Base-by-base conservation (phyloP, 2,888 invertebrate genomes). In the Parnassius glacialis region DNA sequence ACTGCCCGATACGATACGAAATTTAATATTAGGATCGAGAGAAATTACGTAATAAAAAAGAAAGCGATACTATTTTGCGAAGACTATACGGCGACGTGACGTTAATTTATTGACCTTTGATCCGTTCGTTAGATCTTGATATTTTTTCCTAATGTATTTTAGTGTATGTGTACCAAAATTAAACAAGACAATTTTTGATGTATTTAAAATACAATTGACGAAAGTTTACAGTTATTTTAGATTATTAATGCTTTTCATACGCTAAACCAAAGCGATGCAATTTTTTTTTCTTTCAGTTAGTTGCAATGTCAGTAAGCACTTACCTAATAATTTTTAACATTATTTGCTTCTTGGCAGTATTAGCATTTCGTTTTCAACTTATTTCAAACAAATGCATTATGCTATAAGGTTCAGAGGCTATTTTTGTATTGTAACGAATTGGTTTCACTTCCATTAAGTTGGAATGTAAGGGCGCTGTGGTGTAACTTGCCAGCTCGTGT, bases 91-190 rank as follows among this genome's bases (percentile, higher is more conserved):
- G 71, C 70, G 69, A 71, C 72, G 73, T 71, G 70, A 75, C 73
- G 74, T 81, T 77, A 78, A 78, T 73, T 74, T 76, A 74, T 76
- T 75, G 76, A 77, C 74, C 77, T 75, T 76, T 71, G 73, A 76
- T 84, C 82, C 79, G 75, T 80, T 85, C 80, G 83, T 78, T 45
- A 45, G 12, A 12, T 83, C 77, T 80, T 79, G 79, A 78, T 77
- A 71, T 78, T 76, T 84, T 83, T 74, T 76, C 80, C 81, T 79
- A 81, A 81, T 79, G 71, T 85, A 87, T 80, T 81, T 84, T 85
- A 83, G 76, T 70, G 79, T 82, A 80, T 78, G 76, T 70, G 79
- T 82, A 80, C 78, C 79, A 84, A 88, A 83, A 81, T 83, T 86
- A 84, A 11, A 84, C 59, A 34, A 54, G 47, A 20, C 47, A 52